Base-by-base conservation (phyloP, 1,140 invertebrate species). In the Drosophila parabipectinata region DNA sequence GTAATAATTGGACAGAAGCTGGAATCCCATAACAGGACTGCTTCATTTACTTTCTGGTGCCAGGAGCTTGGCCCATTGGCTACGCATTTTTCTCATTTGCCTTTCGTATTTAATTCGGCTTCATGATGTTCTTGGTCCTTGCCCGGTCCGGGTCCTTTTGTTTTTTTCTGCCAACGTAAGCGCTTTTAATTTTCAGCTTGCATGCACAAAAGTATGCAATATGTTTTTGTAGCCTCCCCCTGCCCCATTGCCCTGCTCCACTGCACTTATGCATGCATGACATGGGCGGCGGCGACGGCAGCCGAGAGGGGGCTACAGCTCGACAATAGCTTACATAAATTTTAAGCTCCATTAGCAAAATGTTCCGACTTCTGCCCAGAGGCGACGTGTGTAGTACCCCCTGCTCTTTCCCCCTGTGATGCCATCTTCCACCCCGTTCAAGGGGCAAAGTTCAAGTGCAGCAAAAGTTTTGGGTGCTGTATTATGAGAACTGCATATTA, bases 281-380 rank as follows among this genome's bases (percentile, higher is more conserved):
- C 79, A 79, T 67, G 74, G 58, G 60, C 44, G 52, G 10, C 12
- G 48, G 61, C 9, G 30, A 2, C 5, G 15, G 47, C 14, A 51
- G 14, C 6, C 21, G 2, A 26, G 61, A 21, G 28, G 32, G 24
- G 64, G 10, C 57, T 18, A 64, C 28, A 59, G 69, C 64, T 47
- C 72, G 79, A 87, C 83, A 87, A 88, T 87, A 67, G 82, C 78
- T 85, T 88, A 85, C 82, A 87, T 87, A 88, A 87, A 87, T 88
- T 87, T 87, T 88, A 87, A 88, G 83, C 83, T 88, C 83, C 83
- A 87, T 87, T 87, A 87, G 83, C 83, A 87, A 88, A 87, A 88
- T 88, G 83, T 83, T 87, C 57, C 75, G 67, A 75, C 67, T 69
- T 48, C 41, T 32, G 75, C 71, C 83, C 72, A 53, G 59, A 83